These are phyloP conservation scores for Cygnus atratus DNA, from an alignment of 2,113 vertebrate species.

Conservation along the genomic window DNA sequence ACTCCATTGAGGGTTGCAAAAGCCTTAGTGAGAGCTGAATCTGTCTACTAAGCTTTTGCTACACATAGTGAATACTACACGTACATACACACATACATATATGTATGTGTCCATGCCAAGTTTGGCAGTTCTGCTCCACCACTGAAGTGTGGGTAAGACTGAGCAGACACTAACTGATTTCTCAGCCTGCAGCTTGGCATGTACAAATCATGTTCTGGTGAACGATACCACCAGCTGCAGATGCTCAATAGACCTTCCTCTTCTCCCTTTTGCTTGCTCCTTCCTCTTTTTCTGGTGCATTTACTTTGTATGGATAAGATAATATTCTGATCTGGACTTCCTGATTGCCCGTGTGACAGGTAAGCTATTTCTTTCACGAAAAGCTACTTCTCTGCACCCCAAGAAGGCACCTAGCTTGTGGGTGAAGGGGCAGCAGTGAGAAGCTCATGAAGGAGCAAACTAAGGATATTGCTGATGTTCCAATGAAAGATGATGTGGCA, in stretches of 20 bases:
- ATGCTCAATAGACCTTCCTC: not conserved
- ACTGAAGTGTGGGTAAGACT: not conserved
- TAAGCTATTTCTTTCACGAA: not conserved
- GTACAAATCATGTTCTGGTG: not conserved
- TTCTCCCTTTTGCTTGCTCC: not conserved
- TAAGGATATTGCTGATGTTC: not conserved
- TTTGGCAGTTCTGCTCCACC: not conserved
- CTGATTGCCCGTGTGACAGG: not conserved
- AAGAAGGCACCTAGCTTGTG: not conserved
- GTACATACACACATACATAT: not conserved
- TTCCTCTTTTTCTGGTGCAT: not conserved
- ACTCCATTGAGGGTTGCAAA: not conserved
- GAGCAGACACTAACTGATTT: not conserved
- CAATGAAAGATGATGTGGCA: not conserved
- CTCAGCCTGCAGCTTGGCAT: not conserved
- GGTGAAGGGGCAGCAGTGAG: not conserved
- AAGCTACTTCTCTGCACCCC: not conserved
- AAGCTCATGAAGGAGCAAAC: not conserved
- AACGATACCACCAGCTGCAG: not conserved
- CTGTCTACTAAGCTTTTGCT: not conserved
- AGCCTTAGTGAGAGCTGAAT: not conserved
- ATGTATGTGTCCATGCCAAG: not conserved
- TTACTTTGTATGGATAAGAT: not conserved
- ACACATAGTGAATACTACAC: not conserved
- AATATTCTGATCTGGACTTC: not conserved